Conservation (phyloP, 2,113 vertebrate species). For the Oncorhynchus masou region DNA sequence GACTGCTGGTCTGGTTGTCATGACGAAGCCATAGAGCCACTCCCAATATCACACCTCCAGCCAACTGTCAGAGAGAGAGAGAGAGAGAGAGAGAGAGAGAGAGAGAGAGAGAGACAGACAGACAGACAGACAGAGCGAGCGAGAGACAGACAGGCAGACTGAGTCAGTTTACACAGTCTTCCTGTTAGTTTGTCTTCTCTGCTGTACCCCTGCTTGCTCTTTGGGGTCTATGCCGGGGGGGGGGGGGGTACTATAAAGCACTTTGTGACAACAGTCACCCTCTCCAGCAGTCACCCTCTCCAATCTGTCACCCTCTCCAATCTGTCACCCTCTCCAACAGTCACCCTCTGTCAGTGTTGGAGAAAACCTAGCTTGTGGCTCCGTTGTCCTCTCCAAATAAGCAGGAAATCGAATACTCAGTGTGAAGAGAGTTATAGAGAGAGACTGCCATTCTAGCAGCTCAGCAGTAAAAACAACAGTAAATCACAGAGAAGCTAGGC, state of each 20-base stretch:
- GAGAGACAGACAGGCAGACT: too few relatives aligned
- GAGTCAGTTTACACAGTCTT: conserved; percentile 40
- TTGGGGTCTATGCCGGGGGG: too few relatives aligned
- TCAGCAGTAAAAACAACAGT: conserved; percentile 22
- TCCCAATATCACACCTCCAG: conserved; percentile 91
- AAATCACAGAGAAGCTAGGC: conserved; percentile 30
- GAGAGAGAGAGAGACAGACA: too few relatives aligned
- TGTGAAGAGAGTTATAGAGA: conserved; percentile 55
- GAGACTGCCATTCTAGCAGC: conserved; percentile 25
- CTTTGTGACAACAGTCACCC: too few relatives aligned
- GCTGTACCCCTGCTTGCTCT: conserved; percentile 23
- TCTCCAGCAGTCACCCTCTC: too few relatives aligned
- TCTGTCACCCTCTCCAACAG: too few relatives aligned
- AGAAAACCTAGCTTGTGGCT: conserved; percentile 12
- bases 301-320: too few relatives aligned
- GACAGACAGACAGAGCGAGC: too few relatives aligned
- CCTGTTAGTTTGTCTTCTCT: too few relatives aligned
- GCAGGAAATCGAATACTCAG: conserved; percentile 63
- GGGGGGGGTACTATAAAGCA: too few relatives aligned
- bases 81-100: neutral
- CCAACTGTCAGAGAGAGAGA: conserved; percentile 73
- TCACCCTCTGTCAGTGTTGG: neutral
- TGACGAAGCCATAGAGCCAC: conserved; percentile 94
- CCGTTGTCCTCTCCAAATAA: conserved; percentile 60
- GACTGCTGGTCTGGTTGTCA: conserved; percentile 86